Evolutionary conservation across 64 coral and sea anemone species (phyloP), one percentile per base, ranked within the genome.

Genomic region (Platygyra sinensis): DNA sequence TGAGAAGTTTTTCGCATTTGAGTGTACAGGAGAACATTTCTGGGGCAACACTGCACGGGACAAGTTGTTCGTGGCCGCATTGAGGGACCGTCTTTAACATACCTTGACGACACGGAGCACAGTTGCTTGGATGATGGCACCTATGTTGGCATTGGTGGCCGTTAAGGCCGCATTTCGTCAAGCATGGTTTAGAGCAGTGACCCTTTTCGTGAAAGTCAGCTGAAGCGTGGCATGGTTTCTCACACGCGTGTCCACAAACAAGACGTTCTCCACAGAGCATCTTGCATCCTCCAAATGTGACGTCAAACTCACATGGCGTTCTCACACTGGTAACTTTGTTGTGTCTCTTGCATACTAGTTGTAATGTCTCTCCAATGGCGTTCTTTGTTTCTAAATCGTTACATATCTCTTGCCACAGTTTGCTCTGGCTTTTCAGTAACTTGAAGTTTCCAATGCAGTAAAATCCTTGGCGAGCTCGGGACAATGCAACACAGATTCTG

Each of bases 351-450:
- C 93, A 94, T 15, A 79, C 30, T 0, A 94, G 74, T 42, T 15
- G 62, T 60, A 94, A 25, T 49, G 61, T 52, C 22, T 49, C 71
- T 16, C 74, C 93, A 74, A 91, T 78, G 2, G 67, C 49, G 20
- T 76, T 20, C 12, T 22, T 78, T 11, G 42, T 46, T 46, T 46
- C 3, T 46, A 46, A 46, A 46, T 46, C 42, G 42, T 46, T 46
- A 46, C 42, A 46, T 3, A 94, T 90, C 2, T 86, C 75, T 72
- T 75, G 90, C 93, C 88, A 94, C 29, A 94, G 62, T 18, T 90
- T 67, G 7, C 10, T 19, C n/a, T 83, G 59, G 32, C 89, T 67
- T 31, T 42, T 79, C 54, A 88, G 73, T n/a, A 88, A 29, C 12
- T 19, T 72, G 75, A 88, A 88, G 73, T 88, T 88, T 27, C 86